Conservation (phyloP, 2,113 vertebrate species). For the Periophthalmus modestus region DNA sequence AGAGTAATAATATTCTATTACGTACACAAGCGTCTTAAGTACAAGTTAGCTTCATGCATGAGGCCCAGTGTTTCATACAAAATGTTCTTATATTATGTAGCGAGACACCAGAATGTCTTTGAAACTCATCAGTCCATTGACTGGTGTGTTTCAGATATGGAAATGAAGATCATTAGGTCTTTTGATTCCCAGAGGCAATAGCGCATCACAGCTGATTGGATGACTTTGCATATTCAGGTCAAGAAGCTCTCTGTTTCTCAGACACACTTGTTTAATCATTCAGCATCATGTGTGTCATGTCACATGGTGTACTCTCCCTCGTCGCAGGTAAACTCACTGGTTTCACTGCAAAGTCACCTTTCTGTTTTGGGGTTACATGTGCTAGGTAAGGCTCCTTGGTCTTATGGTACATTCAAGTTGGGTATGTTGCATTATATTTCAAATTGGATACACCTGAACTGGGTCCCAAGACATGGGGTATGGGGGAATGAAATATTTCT, state of each 20-base stretch:
- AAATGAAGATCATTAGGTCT: neutral
- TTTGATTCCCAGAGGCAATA: neutral
- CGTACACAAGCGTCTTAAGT: too few relatives aligned
- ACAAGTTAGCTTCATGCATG: too few relatives aligned
- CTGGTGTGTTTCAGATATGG: neutral
- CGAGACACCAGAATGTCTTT: neutral
- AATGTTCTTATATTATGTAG: neutral
- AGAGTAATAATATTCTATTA: neutral
- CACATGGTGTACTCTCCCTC: neutral
- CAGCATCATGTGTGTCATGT: neutral
- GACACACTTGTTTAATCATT: conserved; percentile 11
- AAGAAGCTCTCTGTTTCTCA: conserved; percentile 20
- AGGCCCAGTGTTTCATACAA: neutral
- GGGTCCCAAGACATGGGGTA: too few relatives aligned
- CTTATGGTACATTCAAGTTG: too few relatives aligned
- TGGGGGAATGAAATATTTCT: too few relatives aligned
- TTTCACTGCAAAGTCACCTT: too few relatives aligned
- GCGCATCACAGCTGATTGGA: neutral
- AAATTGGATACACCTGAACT: too few relatives aligned
- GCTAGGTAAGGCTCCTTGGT: too few relatives aligned
- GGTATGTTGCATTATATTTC: too few relatives aligned
- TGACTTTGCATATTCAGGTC: conserved; percentile 30
- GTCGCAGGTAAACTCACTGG: neutral
- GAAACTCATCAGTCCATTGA: neutral
- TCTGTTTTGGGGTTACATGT: too few relatives aligned